A percentile compares a stretch with the other conserved stretches of the same genome.
Conservation (phyloP, 2,888 invertebrate genomes). For the Apocheima hispidaria region DNA sequence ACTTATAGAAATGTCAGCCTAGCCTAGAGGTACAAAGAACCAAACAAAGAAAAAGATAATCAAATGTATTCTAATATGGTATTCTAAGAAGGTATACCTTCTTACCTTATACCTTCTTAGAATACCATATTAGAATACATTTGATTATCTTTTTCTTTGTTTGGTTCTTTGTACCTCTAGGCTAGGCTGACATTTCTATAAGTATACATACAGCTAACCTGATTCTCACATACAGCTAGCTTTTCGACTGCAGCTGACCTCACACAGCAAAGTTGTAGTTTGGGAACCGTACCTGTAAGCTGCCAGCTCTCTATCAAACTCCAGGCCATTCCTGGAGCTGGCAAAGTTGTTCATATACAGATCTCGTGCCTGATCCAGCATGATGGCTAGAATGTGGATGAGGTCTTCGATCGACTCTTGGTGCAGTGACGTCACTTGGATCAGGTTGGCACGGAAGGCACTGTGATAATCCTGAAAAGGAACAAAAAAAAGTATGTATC, state of each 20-base stretch:
- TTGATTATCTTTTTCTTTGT: too few relatives aligned
- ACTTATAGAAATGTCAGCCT: too few relatives aligned
- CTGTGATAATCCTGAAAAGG: slow-evolving; percentile 70
- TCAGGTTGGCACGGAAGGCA: slow-evolving; percentile 69
- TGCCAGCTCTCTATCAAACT: slow-evolving; percentile 67
- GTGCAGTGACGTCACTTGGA: slow-evolving; percentile 68
- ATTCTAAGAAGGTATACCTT: too few relatives aligned
- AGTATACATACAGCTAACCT: too few relatives aligned
- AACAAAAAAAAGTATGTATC: neutral
- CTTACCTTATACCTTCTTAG: too few relatives aligned
- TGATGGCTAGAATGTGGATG: slow-evolving; percentile 87
- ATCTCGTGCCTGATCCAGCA: slow-evolving; percentile 88
- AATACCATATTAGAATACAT: too few relatives aligned
- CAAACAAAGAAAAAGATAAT: too few relatives aligned
- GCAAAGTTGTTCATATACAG: slow-evolving; percentile 73
- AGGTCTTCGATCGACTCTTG: slow-evolving; percentile 86
- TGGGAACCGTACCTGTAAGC: slow-evolving; percentile 64
- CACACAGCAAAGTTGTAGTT: neutral
- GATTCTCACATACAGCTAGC: too few relatives aligned
- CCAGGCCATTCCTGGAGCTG: slow-evolving; percentile 54
- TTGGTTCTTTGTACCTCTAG: too few relatives aligned
- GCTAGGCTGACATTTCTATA: too few relatives aligned
- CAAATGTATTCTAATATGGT: too few relatives aligned
- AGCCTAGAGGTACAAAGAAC: too few relatives aligned
- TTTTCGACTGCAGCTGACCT: neutral